Conservation (phyloP, 35 echinoderm and acorn worm genomes). For the Chiridota heheva region DNA sequence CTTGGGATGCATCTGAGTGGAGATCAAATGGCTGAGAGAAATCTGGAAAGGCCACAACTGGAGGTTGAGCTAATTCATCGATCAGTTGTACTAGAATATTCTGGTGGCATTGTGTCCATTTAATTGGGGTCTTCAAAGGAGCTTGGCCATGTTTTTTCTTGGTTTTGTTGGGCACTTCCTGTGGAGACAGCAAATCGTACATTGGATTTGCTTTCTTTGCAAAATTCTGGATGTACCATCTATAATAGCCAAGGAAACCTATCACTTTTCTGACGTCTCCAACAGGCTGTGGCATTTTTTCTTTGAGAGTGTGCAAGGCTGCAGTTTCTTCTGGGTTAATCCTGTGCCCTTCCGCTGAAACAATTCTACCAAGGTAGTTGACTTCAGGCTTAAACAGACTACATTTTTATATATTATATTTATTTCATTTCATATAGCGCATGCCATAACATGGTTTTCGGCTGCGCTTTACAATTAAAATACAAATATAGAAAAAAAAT, state of each 20-base stretch:
- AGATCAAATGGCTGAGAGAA: constrained; percentile 26
- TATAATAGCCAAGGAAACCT: constrained; percentile 45
- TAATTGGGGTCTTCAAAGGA: background rate
- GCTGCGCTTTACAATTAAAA: too few relatives aligned
- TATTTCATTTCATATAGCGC: too few relatives aligned
- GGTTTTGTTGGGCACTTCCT: background rate
- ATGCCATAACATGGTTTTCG: too few relatives aligned
- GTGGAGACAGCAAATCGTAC: constrained; percentile 22
- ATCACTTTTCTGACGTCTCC: constrained; percentile 29
- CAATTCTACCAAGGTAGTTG: constrained; percentile 41
- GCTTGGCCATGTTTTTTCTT: background rate
- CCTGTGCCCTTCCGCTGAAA: constrained; percentile 32
- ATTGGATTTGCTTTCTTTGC: constrained; percentile 28
- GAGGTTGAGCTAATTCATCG: background rate
- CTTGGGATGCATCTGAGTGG: constrained; percentile 42
- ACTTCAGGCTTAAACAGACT: constrained; percentile 44
- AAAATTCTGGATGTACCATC: constrained; percentile 19
- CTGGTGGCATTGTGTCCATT: constrained; percentile 15
- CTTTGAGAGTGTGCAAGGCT: background rate
- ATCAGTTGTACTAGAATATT: background rate
- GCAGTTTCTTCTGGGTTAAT: constrained; percentile 2
- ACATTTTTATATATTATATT: constrained; percentile 44
- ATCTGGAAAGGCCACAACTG: constrained; percentile 33
- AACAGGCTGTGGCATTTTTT: constrained; percentile 17
- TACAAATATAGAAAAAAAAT: too few relatives aligned